Evolutionary conservation across 2,797 vertebrate genomes (phyloP).

Genomic region (Microctenopoma lineatum): DNA sequence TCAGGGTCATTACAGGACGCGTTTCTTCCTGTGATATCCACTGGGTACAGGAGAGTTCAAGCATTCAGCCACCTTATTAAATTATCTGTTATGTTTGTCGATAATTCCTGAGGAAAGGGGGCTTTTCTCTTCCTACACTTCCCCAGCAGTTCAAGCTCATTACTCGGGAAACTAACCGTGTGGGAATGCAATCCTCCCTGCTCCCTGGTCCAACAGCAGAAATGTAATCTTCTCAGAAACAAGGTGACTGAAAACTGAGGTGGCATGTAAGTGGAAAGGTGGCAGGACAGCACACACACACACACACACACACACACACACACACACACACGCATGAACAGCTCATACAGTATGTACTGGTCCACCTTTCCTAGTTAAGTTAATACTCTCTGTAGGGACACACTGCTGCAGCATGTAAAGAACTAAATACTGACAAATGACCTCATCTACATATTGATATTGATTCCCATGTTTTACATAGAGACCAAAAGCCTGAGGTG

Average conservation of each 20-base stretch:
- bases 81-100: constrained; percentile 53
- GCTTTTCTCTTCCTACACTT: constrained; percentile 29
- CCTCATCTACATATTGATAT: background rate
- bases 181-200: constrained; percentile 45
- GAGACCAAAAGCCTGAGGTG: too few relatives aligned
- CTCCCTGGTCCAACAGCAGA: constrained; percentile 35
- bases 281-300: background rate
- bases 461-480: background rate
- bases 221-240: constrained; percentile 57
- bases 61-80: constrained; percentile 39
- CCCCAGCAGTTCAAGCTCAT: constrained; percentile 40
- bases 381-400: background rate
- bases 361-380: constrained; percentile 5
- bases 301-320: background rate
- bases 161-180: constrained; percentile 44
- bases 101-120: constrained; percentile 37
- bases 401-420: background rate
- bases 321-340: background rate
- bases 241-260: constrained; percentile 42
- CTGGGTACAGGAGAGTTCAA: constrained; percentile 19
- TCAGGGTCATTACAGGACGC: constrained; percentile 3
- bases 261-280: constrained; percentile 39
- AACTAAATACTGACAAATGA: constrained; percentile 1
- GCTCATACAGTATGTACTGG: constrained; percentile 4
- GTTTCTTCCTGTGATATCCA: constrained; percentile 29